Evolutionary conservation across 1,140 invertebrate species (phyloP).

Genomic region (Drosophila fuyamai): DNA sequence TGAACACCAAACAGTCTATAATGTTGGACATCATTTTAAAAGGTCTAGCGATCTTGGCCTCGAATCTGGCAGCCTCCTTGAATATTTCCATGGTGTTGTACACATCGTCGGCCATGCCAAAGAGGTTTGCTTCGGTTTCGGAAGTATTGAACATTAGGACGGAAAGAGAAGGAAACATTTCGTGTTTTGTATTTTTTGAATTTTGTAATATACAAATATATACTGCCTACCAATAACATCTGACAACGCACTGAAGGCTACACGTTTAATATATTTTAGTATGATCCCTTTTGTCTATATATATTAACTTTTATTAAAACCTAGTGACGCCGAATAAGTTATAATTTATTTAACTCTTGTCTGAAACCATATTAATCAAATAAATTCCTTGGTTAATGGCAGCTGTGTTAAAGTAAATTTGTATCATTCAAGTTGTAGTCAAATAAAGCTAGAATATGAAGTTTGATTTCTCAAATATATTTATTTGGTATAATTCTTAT

Average conservation of each 20-base stretch:
- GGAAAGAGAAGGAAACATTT: slow-evolving; percentile 22
- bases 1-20: slow-evolving; percentile 26
- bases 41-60: slow-evolving; percentile 5
- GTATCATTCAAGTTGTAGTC: too few relatives aligned
- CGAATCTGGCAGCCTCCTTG: slow-evolving; percentile 24
- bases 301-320: too few relatives aligned
- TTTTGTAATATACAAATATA: slow-evolving; percentile 1
- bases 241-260: slow-evolving; percentile 3
- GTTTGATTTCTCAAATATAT: too few relatives aligned
- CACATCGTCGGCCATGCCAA: slow-evolving; percentile 55
- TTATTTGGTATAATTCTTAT: too few relatives aligned
- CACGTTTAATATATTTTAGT: background rate
- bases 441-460: too few relatives aligned
- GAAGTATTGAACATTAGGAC: slow-evolving; percentile 12
- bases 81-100: slow-evolving; percentile 23
- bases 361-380: too few relatives aligned
- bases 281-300: too few relatives aligned
- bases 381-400: too few relatives aligned
- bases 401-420: too few relatives aligned
- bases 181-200: slow-evolving; percentile 7
- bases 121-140: slow-evolving; percentile 38
- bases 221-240: background rate
- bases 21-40: slow-evolving; percentile 12
- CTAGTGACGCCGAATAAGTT: too few relatives aligned
- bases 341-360: too few relatives aligned